phyloP scores from a whole-genome alignment of 1,140 invertebrate species.

The Sitobion miscanthi region DNA sequence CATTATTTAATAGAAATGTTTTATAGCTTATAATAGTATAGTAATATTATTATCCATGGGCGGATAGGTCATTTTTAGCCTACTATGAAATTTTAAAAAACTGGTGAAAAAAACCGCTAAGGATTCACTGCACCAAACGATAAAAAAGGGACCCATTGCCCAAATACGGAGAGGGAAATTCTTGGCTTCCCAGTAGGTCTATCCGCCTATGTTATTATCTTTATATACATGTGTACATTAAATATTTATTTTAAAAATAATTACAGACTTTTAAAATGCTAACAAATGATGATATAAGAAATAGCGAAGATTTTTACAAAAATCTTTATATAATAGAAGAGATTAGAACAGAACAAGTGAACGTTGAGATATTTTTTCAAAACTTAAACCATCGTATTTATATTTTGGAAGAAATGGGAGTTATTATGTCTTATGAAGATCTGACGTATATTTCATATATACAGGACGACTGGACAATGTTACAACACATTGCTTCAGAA shows the following conservation, averaged over 20 bases:
- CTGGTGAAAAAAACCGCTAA: too few species aligned
- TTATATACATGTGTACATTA: not conserved
- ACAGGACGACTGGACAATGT: slow-evolving; percentile 9
- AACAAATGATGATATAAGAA: not conserved
- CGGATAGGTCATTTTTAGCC: too few species aligned
- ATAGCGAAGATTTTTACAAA: slow-evolving; percentile 4
- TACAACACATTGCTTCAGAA: slow-evolving; percentile 23
- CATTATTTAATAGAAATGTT: not conserved
- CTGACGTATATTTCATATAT: not conserved
- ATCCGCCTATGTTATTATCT: too few species aligned
- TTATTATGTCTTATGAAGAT: not conserved
- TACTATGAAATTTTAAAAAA: too few species aligned
- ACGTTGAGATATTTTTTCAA: slow-evolving; percentile 41
- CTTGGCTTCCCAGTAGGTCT: too few species aligned
- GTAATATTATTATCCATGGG: not conserved
- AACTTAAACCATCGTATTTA: slow-evolving; percentile 31
- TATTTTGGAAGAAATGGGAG: slow-evolving; percentile 20
- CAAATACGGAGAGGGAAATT: too few species aligned
- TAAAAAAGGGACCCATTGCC: too few species aligned
- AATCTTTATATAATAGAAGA: slow-evolving; percentile 26
- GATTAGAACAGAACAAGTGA: slow-evolving; percentile 27
- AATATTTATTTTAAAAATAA: not conserved
- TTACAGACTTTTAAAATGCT: slow-evolving; percentile 13
- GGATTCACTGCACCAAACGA: too few species aligned
- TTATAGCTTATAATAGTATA: not conserved